Base-by-base conservation (phyloP, 2,113 vertebrate genomes). In the Dinomys branickii region DNA sequence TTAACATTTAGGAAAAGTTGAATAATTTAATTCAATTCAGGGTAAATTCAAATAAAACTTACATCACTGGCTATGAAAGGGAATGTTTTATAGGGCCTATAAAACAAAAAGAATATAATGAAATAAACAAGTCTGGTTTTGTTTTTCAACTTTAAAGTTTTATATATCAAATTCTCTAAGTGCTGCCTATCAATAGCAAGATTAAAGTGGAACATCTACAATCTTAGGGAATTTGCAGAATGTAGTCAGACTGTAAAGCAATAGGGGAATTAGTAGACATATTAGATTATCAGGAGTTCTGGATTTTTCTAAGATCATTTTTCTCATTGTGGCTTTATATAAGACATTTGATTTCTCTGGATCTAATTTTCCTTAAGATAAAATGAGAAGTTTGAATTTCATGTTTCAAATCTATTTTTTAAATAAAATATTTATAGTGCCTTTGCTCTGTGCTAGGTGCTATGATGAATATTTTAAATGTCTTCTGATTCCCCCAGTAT, bases 41-140 rank as follows among this genome's bases (percentile, higher is more conserved):
- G 20, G 4, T 84, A 69, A 65, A 89, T 82, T 94, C 52, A 65
- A 94, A 88, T 86, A 47, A 96, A 96, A 94, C 28, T 88, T 96
- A 4, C 7, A 75, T 88, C n/a, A 54, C 33, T 50, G 11, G 33
- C 3, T 69, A 78, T 75, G 33, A 69, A 95, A 84, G 54, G 1
- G 14, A 56, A 24, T 83, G 92, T 20, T 63, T 83, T 89, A 85
- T 67, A 73, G 9, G 3, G 81, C 10, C 14, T 82, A 59, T 58
- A 85, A 61, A 90, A 90, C 26, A 22, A 91, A 85, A 82, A 8
- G 3, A 67, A 73, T 67, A 30, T 61, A 73, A 93, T 91, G 2
- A 88, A 71, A 82, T 84, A 50, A 85, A 59, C 47, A 85, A 77
- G 77, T 87, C 78, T 82, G n/a, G 22, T 71, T 90, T 71, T 91